phyloP scores from a whole-genome alignment of 2,113 vertebrate species.

The Globicephala melas region DNA sequence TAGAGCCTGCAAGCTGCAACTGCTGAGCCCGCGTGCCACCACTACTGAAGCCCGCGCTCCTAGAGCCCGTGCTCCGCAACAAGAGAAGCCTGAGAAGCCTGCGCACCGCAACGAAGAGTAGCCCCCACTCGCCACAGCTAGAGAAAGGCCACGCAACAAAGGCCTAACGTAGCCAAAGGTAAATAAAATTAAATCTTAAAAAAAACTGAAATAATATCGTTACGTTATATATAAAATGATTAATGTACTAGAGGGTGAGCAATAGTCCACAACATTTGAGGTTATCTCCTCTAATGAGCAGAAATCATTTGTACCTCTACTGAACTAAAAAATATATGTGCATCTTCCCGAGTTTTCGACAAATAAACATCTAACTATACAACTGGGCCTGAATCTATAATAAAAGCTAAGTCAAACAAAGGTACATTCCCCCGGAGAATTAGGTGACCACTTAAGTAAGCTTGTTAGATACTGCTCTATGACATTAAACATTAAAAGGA shows the following conservation, averaged over 20 bases:
- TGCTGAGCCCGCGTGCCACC: too few species aligned
- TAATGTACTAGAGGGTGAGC: neutral
- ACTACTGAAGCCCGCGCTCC: too few species aligned
- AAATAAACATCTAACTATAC: neutral
- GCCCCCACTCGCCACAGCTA: too few species aligned
- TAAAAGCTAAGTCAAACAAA: neutral
- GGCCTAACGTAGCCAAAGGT: too few species aligned
- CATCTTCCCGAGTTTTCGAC: neutral
- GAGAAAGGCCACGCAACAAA: too few species aligned
- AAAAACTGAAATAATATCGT: neutral
- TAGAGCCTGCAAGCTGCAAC: too few species aligned
- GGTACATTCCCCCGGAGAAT: neutral
- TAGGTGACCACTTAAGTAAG: neutral
- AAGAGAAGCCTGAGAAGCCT: too few species aligned
- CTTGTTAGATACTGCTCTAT: neutral
- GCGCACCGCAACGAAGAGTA: too few species aligned
- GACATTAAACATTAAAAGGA: neutral
- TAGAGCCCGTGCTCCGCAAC: too few species aligned
- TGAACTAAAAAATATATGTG: neutral
- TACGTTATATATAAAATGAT: slow-evolving; percentile 16
- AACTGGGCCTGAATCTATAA: neutral
- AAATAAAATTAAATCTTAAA: too few species aligned
- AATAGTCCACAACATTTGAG: neutral
- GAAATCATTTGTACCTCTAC: neutral
- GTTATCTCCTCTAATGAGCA: neutral